phyloP scores from a whole-genome alignment of 1,140 invertebrate species.

The Anastatus disparis region DNA sequence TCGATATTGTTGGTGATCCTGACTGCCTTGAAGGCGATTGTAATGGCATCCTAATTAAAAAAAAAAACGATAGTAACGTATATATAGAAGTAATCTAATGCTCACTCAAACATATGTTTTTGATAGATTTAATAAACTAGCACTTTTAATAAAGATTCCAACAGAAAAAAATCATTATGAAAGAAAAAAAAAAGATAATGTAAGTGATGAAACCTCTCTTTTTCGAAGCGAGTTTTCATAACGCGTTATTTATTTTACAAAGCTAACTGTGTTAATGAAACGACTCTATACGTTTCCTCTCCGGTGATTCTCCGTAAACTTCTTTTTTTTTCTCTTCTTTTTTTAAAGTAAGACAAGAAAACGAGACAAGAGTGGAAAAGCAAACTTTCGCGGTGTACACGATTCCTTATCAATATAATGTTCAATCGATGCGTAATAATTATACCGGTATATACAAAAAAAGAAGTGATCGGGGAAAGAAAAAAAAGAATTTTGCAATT shows the following conservation, averaged over 20 bases:
- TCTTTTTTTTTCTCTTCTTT: too few species aligned
- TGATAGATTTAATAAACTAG: too few species aligned
- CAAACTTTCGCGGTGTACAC: too few species aligned
- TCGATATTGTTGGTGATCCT: slow-evolving; percentile 31
- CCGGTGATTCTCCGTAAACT: neutral
- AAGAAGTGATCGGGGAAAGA: too few species aligned
- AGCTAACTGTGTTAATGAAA: neutral
- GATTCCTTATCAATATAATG: neutral
- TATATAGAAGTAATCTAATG: too few species aligned
- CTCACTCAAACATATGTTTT: too few species aligned
- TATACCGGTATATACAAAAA: neutral
- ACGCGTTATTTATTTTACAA: neutral
- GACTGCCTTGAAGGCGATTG: slow-evolving; percentile 57
- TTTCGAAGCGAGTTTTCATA: neutral
- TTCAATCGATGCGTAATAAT: neutral
- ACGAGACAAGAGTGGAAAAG: too few species aligned
- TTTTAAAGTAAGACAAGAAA: too few species aligned
- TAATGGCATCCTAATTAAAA: slow-evolving; percentile 56
- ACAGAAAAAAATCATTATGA: neutral
- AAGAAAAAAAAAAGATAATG: neutral
- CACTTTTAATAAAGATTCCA: too few species aligned
- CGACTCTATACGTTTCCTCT: neutral
- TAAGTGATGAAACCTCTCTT: neutral
- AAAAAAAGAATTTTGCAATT: too few species aligned
- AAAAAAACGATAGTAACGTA: neutral